Conservation (phyloP, 2,113 vertebrate genomes). For the Parotia lawesii region DNA sequence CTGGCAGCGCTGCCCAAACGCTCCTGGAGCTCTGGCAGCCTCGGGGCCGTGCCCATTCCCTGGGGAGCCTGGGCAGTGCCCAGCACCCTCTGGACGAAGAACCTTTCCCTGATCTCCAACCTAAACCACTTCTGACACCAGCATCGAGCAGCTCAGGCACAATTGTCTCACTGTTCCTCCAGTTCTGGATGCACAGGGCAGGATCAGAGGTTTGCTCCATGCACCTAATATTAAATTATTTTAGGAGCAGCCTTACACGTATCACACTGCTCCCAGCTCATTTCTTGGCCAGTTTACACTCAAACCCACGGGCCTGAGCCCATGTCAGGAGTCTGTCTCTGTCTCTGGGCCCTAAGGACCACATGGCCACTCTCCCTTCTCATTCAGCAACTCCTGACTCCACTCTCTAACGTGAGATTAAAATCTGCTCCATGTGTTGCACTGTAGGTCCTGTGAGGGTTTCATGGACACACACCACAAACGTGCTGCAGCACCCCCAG, state of each 20-base stretch:
- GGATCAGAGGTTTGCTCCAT: neutral
- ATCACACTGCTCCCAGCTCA: fast-evolving
- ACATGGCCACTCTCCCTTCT: neutral
- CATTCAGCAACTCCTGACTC: neutral
- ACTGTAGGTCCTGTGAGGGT: neutral
- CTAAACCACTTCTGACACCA: neutral
- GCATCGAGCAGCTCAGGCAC: neutral
- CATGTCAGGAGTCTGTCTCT: neutral
- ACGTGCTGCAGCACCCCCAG: neutral
- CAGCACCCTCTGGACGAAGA: neutral
- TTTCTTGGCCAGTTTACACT: neutral
- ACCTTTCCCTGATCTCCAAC: fast-evolving
- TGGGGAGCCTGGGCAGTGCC: neutral
- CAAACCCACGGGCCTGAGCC: neutral
- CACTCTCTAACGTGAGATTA: neutral
- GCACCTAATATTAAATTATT: neutral
- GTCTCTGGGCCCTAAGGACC: neutral
- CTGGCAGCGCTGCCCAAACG: neutral
- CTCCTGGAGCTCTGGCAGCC: neutral
- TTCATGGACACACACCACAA: neutral
- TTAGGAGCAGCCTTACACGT: neutral
- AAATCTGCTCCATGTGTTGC: neutral
- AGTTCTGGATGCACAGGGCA: neutral
- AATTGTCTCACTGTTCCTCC: neutral
- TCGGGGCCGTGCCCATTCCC: neutral